Base-by-base conservation (phyloP, 2,113 vertebrate genomes). In the Cochlearius cochlearius region DNA sequence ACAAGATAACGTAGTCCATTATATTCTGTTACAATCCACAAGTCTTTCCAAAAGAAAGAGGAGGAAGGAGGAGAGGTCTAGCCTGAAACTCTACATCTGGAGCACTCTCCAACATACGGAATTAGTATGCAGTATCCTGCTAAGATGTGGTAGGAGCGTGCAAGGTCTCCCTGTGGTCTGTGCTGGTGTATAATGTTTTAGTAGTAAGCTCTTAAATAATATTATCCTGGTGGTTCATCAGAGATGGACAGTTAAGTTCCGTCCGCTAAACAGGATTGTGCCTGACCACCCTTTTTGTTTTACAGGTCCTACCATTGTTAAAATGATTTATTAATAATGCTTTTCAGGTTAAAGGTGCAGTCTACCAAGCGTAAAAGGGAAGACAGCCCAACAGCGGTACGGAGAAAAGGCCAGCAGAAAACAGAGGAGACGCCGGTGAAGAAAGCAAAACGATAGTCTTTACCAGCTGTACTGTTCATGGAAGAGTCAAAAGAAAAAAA, bases 401-500 rank as follows among this genome's bases (percentile, higher is more conserved):
- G 98, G 49, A 99, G 98, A 9, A 98, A 99, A 76, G 98, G 98
- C 77, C 98, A 98, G 92, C 99, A 98, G 97, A 99, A 98, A 94
- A 84, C 97, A 62, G 99, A 99, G 58, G 99, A 99, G 77, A 96
- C 92, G 3, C 98, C 98, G 3, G 49, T 92, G 27, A 99, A 99
- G 94, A 99, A 98, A 96, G 88, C 98, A 25, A 99, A 99, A 83
- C 99, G 99, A 97, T 99, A 98, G 98, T 97, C 78, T 83, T 32
- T 49, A 38, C 84, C 64, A 52, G 68, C 53, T 38, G 38, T 52
- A 32, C 75, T 74, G 81, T 45, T 79, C 36, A 7, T 77, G 69
- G 68, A 96, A 92, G 56, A 86, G 56, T 72, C 72, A 52, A 59
- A 81, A 89, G 50, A 77, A 90, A 86, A 21, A 19, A 26, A 50